Evolutionary conservation across 2,797 vertebrate species (phyloP).

Genomic region (Calcarius lapponicus): DNA sequence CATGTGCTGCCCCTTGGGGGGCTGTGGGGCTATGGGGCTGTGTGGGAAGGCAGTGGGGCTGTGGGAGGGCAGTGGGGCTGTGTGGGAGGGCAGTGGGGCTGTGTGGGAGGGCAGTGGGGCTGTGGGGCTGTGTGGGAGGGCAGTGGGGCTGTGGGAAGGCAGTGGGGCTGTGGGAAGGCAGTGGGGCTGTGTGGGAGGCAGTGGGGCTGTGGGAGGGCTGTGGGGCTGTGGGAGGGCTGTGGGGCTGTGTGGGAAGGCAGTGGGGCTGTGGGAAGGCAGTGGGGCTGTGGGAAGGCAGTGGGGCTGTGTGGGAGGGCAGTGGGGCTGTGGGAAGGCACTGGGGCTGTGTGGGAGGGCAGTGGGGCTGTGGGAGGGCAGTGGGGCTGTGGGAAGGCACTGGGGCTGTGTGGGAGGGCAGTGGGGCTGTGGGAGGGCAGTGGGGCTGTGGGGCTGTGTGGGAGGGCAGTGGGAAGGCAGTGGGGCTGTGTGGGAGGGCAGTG

Average conservation of each 20-base stretch:
- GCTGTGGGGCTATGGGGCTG: background rate
- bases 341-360: background rate
- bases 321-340: background rate
- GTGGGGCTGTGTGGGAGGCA: background rate
- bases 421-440: background rate
- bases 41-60: too few relatives aligned
- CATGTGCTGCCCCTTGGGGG: background rate
- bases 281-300: background rate
- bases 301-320: too few relatives aligned
- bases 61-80: too few relatives aligned
- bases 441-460: background rate
- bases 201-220: background rate
- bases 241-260: too few relatives aligned
- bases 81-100: background rate
- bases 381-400: slow-evolving; percentile 5
- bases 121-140: background rate
- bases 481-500: background rate
- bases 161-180: background rate
- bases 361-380: background rate
- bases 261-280: background rate
- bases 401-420: too few relatives aligned
- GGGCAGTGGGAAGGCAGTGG: too few relatives aligned
- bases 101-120: background rate
- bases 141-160: too few relatives aligned
- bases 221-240: background rate